Conservation (phyloP, 2,113 vertebrate species). For the Eolophus roseicapilla region DNA sequence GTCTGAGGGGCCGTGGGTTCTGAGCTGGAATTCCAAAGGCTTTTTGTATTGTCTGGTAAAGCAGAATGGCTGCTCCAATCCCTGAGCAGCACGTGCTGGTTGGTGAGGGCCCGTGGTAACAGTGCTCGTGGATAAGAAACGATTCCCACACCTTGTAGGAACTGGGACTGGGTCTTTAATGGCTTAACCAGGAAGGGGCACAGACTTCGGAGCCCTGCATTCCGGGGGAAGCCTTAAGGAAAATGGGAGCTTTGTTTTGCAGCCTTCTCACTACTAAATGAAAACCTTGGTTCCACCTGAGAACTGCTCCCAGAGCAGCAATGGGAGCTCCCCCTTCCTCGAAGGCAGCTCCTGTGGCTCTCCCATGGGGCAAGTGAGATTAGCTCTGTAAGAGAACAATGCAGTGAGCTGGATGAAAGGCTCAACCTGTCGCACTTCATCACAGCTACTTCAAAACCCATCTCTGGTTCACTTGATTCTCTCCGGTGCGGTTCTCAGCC, state of each 20-base stretch:
- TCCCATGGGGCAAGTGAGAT: not conserved
- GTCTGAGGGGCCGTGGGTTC: fast-evolving
- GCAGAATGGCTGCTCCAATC: not conserved
- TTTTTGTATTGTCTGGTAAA: not conserved
- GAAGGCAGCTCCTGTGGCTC: not conserved
- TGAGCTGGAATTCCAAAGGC: not conserved
- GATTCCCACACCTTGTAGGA: not conserved
- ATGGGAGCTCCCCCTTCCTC: not conserved
- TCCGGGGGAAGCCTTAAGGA: not conserved
- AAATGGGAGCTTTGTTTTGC: not conserved
- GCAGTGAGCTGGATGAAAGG: not conserved
- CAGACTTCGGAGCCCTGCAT: not conserved
- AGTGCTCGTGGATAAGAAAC: not conserved
- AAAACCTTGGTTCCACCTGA: not conserved
- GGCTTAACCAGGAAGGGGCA: not conserved
- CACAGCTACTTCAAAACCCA: not conserved
- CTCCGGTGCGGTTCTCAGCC: not conserved
- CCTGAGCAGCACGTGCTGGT: not conserved
- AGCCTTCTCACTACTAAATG: not conserved
- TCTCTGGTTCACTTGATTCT: not conserved
- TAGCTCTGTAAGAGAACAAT: not conserved
- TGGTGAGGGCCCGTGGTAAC: not conserved
- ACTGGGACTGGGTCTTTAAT: not conserved
- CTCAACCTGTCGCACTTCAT: not conserved
- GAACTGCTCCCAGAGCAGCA: not conserved